These are phyloP conservation scores for Flabesymbios commensalis DNA, from an alignment of 2,888 invertebrate species.

Conservation along the genomic window DNA sequence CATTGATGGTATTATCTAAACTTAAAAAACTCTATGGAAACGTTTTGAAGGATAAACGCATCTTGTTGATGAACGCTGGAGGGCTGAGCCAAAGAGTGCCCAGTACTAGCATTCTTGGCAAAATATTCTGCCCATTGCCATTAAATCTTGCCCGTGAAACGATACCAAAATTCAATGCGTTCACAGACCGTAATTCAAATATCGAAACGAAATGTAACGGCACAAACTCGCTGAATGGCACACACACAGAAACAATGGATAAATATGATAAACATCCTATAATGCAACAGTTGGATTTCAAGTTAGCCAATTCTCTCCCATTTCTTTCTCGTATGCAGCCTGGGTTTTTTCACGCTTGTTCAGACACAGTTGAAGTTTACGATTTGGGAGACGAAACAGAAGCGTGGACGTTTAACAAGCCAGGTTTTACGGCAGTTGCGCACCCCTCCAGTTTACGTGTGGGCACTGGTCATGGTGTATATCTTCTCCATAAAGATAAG, in stretches of 20 bases:
- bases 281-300: constrained; percentile 63
- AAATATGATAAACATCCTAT: too few relatives aligned
- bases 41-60: constrained; percentile 42
- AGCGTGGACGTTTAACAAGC: constrained; percentile 41
- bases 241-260: too few relatives aligned
- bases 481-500: constrained; percentile 49
- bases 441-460: constrained; percentile 61
- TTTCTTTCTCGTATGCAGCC: constrained; percentile 57
- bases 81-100: constrained; percentile 64
- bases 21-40: constrained; percentile 50
- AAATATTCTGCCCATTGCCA: constrained; percentile 63
- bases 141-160: too few relatives aligned
- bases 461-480: constrained; percentile 63
- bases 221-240: too few relatives aligned
- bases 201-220: too few relatives aligned
- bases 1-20: constrained; percentile 53
- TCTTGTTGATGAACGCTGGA: constrained; percentile 63
- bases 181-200: too few relatives aligned
- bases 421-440: constrained; percentile 62
- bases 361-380: constrained; percentile 63
- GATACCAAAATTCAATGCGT: too few relatives aligned
- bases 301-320: constrained; percentile 62
- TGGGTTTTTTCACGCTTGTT: constrained; percentile 62
- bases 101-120: constrained; percentile 62
- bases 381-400: constrained; percentile 33